phyloP scores from a whole-genome alignment of 35 echinoderm and acorn worm genomes.

The Ophioderma brevispina region DNA sequence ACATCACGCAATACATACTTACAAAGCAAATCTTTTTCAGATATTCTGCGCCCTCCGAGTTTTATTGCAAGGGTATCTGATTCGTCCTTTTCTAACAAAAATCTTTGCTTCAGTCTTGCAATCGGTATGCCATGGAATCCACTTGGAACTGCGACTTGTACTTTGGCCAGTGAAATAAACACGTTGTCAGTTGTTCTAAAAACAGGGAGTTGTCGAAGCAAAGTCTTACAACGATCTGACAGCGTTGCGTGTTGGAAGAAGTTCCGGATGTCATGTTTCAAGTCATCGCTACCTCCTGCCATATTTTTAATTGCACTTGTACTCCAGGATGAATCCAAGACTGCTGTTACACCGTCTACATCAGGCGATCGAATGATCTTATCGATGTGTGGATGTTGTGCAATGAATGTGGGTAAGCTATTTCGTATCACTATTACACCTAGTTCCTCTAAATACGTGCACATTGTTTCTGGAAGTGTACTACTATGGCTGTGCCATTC shows the following conservation, averaged over 20 bases:
- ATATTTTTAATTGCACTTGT: neutral
- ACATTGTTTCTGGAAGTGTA: neutral
- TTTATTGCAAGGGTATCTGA: neutral
- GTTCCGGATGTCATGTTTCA: neutral
- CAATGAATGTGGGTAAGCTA: neutral
- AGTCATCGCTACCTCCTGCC: neutral
- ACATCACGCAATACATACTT: slow-evolving; percentile 14
- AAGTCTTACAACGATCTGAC: neutral
- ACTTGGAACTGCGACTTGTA: neutral
- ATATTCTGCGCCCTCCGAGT: neutral
- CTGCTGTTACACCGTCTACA: neutral
- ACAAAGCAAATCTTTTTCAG: neutral
- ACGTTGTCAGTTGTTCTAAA: slow-evolving; percentile 3
- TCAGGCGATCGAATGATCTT: neutral
- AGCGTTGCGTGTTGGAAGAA: neutral
- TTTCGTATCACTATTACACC: neutral
- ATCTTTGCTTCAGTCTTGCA: neutral
- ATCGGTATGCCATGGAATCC: neutral
- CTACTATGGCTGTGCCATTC: neutral
- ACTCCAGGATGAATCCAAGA: neutral
- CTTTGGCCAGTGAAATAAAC: neutral
- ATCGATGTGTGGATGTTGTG: neutral
- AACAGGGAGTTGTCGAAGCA: neutral
- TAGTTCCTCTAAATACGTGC: slow-evolving; percentile 1
- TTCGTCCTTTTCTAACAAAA: neutral